Percentiles rank a stretch among this genome's conserved stretches.
Conservation (phyloP, 2,888 invertebrate genomes). For the Caenorhabditis japonica region DNA sequence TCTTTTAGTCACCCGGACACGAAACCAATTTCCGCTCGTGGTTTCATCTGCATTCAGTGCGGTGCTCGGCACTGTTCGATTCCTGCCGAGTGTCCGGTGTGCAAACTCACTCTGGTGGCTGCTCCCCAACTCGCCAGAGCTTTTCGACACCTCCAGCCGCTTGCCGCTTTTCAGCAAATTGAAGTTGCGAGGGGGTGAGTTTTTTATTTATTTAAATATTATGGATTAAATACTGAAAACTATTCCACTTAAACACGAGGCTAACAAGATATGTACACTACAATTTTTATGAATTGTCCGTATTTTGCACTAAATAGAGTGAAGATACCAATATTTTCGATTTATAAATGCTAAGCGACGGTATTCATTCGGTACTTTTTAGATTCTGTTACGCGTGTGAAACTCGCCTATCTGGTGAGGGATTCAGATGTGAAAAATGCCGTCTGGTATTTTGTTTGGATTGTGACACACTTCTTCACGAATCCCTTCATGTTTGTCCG, state of each 20-base stretch:
- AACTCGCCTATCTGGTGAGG: constrained; percentile 62
- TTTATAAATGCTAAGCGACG: too few relatives aligned
- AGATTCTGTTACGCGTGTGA: constrained; percentile 70
- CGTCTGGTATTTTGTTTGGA: constrained; percentile 86
- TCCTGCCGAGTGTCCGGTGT: constrained; percentile 95
- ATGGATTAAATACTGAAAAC: not conserved
- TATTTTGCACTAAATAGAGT: too few relatives aligned
- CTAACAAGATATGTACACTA: too few relatives aligned
- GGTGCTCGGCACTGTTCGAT: constrained; percentile 97
- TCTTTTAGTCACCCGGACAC: constrained; percentile 67
- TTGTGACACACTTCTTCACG: constrained; percentile 94
- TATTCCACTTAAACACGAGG: not conserved
- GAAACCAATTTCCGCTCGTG: constrained; percentile 67
- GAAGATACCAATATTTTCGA: too few relatives aligned
- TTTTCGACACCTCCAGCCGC: constrained; percentile 63
- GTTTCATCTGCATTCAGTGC: constrained; percentile 85
- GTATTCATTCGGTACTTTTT: too few relatives aligned
- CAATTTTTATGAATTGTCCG: too few relatives aligned
- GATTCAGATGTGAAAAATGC: constrained; percentile 67
- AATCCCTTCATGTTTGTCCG: constrained; percentile 94
- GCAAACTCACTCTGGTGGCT: constrained; percentile 94
- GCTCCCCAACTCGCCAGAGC: constrained; percentile 86
- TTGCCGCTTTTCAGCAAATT: constrained; percentile 53
- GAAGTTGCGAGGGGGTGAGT: constrained; percentile 34
- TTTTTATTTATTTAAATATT: not conserved